A percentile compares a stretch with the other conserved stretches of the same genome.
Conservation (phyloP, 2,797 vertebrate genomes). For the Eulemur albifrons region DNA sequence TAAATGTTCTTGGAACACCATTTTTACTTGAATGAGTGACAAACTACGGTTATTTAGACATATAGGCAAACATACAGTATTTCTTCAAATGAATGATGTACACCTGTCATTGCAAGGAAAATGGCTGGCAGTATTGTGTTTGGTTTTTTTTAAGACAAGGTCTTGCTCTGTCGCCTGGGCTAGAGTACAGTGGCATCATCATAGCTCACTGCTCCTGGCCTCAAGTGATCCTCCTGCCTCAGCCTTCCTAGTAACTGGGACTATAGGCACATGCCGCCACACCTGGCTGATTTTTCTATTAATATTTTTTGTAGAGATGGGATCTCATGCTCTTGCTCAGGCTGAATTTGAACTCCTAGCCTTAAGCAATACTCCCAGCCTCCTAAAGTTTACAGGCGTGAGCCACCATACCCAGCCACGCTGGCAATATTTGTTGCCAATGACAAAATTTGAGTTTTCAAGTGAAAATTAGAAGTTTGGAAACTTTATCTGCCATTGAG, state of each 20-base stretch:
- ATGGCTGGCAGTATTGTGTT: background rate
- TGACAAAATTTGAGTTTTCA: slow-evolving; percentile 19
- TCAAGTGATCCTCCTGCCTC: background rate
- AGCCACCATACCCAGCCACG: background rate
- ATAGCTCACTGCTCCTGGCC: background rate
- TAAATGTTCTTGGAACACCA: background rate
- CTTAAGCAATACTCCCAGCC: background rate
- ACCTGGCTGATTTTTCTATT: too few species aligned
- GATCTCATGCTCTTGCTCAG: too few species aligned
- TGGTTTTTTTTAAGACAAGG: background rate
- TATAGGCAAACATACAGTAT: background rate
- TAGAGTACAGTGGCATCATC: background rate
- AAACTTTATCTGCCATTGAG: background rate
- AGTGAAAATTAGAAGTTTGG: slow-evolving; percentile 25
- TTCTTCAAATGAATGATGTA: slow-evolving; percentile 11
- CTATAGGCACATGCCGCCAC: background rate
- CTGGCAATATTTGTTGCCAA: background rate
- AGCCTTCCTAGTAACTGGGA: background rate
- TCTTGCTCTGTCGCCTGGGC: background rate
- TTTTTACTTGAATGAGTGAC: slow-evolving; percentile 38
- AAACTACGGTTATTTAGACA: background rate
- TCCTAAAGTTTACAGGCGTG: background rate
- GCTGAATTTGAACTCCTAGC: background rate
- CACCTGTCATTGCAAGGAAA: background rate
- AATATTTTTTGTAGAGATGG: background rate